phyloP scores from a whole-genome alignment of 2,113 vertebrate genomes.

The Dromiciops gliroides region DNA sequence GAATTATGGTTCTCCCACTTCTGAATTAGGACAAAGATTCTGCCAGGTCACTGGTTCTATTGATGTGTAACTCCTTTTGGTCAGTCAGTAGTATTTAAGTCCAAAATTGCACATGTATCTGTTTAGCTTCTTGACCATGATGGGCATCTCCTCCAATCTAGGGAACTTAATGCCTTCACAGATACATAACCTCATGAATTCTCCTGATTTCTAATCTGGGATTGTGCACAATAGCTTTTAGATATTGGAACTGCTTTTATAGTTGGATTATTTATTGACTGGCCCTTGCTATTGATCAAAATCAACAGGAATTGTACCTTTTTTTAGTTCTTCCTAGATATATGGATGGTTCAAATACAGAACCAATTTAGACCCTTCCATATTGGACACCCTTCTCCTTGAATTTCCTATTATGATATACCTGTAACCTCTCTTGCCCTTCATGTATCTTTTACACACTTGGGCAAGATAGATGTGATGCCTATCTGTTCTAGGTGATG shows the following conservation, averaged over 20 bases:
- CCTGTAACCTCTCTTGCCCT: too few relatives aligned
- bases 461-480: neutral
- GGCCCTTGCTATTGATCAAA: neutral
- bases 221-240: neutral
- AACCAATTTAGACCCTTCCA: neutral
- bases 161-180: neutral
- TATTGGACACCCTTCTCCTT: neutral
- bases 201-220: neutral
- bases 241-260: neutral
- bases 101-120: neutral
- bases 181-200: neutral
- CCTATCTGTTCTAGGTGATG: neutral
- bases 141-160: neutral
- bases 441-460: too few relatives aligned
- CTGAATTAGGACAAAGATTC: too few relatives aligned
- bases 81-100: fast-evolving
- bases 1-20: neutral
- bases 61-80: fast-evolving
- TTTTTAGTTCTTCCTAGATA: neutral
- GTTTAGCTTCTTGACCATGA: neutral
- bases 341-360: neutral
- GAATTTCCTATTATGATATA: too few relatives aligned
- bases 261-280: too few relatives aligned
- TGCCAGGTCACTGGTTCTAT: neutral
- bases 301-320: neutral